Evolutionary conservation across 2,888 invertebrate species (phyloP).

Genomic region (Drosophila bunnanda): DNA sequence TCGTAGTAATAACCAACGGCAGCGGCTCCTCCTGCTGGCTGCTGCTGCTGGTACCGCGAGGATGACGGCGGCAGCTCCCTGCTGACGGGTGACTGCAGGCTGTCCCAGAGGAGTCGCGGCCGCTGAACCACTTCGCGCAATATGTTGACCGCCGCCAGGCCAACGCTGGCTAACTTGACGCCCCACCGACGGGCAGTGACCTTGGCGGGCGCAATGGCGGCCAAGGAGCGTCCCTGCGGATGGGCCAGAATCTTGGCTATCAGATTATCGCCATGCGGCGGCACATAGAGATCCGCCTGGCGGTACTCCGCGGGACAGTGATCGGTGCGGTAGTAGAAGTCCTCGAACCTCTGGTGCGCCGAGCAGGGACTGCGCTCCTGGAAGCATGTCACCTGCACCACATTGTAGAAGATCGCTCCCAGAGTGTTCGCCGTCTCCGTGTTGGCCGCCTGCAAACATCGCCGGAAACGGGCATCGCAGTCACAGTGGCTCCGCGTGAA

Average conservation of each 20-base stretch:
- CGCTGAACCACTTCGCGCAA: conserved; percentile 81
- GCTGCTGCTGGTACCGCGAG: neutral
- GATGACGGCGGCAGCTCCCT: conserved; percentile 61
- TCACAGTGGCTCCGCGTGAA: conserved; percentile 91
- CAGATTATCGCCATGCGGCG: conserved; percentile 79
- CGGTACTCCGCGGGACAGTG: conserved; percentile 80
- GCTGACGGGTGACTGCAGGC: conserved; percentile 68
- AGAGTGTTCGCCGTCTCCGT: conserved; percentile 89
- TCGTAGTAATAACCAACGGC: conserved; percentile 58
- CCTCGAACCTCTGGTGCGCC: conserved; percentile 87
- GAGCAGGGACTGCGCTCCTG: conserved; percentile 88
- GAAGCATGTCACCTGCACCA: conserved; percentile 90
- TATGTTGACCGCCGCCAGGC: conserved; percentile 81
- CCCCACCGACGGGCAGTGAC: conserved; percentile 78
- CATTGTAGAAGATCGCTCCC: conserved; percentile 91
- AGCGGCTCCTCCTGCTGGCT: conserved; percentile 7
- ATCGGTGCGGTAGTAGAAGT: conserved; percentile 69
- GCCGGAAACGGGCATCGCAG: conserved; percentile 89
- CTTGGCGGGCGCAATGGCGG: conserved; percentile 50
- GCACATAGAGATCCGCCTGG: conserved; percentile 82
- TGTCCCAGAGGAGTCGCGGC: conserved; percentile 73
- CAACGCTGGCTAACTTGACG: conserved; percentile 83
- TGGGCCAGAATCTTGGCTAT: conserved; percentile 77
- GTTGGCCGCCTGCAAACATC: conserved; percentile 88
- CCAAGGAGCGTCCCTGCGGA: conserved; percentile 66